Conservation (phyloP, 35 echinoderm and acorn worm species). For the Anneissia japonica region DNA sequence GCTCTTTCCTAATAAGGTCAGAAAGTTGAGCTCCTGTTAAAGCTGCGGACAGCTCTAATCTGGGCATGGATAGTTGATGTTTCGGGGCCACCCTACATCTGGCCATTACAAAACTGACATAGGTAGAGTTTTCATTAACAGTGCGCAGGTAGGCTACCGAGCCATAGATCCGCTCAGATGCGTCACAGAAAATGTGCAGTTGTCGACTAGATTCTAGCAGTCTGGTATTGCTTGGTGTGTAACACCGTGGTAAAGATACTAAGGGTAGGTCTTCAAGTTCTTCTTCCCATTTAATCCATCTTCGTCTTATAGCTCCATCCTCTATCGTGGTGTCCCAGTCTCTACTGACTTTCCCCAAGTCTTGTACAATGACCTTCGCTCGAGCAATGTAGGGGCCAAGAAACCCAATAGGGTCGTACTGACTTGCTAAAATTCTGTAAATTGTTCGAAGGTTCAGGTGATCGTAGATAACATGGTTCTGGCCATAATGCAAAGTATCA, state of each 20-base stretch:
- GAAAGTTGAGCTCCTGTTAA: neutral
- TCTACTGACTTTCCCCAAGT: neutral
- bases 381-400: neutral
- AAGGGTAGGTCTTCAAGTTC: neutral
- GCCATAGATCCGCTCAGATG: neutral
- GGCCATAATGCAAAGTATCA: neutral
- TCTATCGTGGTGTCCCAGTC: neutral
- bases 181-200: neutral
- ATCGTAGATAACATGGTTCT: neutral
- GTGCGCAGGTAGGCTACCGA: neutral
- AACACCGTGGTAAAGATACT: neutral
- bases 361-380: neutral
- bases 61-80: neutral
- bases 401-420: neutral
- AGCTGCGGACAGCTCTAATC: slow-evolving; percentile 15
- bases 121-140: neutral
- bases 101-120: neutral
- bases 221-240: neutral
- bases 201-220: neutral
- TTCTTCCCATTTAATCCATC: neutral
- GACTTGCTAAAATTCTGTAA: neutral
- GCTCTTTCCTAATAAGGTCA: neutral
- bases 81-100: neutral
- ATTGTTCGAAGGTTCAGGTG: neutral
- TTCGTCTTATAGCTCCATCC: neutral